Evolutionary conservation across 2,797 vertebrate species (phyloP), one percentile per base, ranked within the genome.

Genomic region (Sciaenops ocellatus): DNA sequence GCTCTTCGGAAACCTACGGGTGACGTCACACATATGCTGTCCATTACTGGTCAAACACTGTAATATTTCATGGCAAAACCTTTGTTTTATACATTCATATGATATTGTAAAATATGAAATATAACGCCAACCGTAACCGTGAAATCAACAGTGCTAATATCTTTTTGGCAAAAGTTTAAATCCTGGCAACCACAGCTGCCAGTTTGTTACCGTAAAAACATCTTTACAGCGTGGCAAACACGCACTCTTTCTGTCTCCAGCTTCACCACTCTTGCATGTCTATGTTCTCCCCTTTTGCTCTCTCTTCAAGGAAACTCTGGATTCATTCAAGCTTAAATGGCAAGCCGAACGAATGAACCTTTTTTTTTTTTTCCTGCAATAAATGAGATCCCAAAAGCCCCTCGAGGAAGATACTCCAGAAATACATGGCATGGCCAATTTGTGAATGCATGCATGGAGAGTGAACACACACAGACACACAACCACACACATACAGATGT

Each of bases 291-390:
- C 69, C 51, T 18, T 28, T 63, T 38, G 16, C 34, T 78, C 78
- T 62, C 52, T 64, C 74, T 67, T 78, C 66, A 76, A 61, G 79
- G 61, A 86, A 85, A 85, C 72, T 84, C 71, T 72, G 69, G 74
- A 90, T 69, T 79, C 91, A 89, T 78, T 90, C 85, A 84, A 88
- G 88, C 93, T 90, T 90, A 92, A 93, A 92, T 91, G 89, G 85
- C 84, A 87, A 84, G 70, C 71, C 56, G 22, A 90, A 89, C 71
- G 48, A 85, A 90, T 69, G 56, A 83, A 89, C 34, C 85, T 85
- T 85, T 73, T 83, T 72, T 63, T 34, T 34, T 30, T 1, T 34
- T 9, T 38, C 34, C 61, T 59, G 62, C 79, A 73, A 82, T 91
- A 92, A 93, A 92, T 90, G 87, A 94, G 84, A 88, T 92, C 83